Conservation (phyloP, 2,888 invertebrate genomes). For the Gnatocerus cornutus region DNA sequence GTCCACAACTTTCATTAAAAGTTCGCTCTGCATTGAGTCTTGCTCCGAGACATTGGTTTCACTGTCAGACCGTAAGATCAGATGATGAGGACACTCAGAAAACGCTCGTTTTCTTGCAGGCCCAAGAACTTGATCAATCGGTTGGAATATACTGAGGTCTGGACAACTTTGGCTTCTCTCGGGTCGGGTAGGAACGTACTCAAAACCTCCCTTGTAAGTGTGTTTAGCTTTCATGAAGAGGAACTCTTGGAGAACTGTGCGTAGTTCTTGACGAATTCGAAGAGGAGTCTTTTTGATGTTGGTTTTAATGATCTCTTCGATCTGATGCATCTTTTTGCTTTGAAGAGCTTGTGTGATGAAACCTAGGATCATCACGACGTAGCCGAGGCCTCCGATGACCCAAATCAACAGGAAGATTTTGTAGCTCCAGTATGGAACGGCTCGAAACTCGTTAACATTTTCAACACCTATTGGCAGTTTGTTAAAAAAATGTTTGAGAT, state of each 20-base stretch:
- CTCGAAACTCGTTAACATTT: constrained; percentile 74
- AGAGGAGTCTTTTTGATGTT: constrained; percentile 87
- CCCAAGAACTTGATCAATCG: constrained; percentile 71
- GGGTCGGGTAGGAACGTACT: constrained; percentile 68
- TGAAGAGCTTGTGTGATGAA: constrained; percentile 86
- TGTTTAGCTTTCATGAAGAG: constrained; percentile 85
- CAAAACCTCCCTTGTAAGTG: constrained; percentile 79
- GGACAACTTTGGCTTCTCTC: constrained; percentile 82
- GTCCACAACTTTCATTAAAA: constrained; percentile 84
- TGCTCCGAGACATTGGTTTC: constrained; percentile 84
- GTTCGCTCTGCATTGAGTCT: constrained; percentile 79
- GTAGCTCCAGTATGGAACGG: constrained; percentile 80
- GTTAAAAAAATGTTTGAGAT: not conserved
- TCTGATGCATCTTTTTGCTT: constrained; percentile 81
- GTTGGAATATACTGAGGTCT: constrained; percentile 77
- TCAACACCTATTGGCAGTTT: constrained; percentile 58
- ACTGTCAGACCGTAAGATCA: constrained; percentile 81
- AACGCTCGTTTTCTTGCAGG: constrained; percentile 74
- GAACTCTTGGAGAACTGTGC: constrained; percentile 75
- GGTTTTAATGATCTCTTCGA: constrained; percentile 84
- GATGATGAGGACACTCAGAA: constrained; percentile 74
- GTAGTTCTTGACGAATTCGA: constrained; percentile 76
- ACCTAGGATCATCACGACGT: constrained; percentile 91
- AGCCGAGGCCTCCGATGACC: constrained; percentile 94
- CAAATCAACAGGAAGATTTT: constrained; percentile 88